Base-by-base conservation (phyloP, 92 coral and sea anemone genomes). In the Zoanthus solanderi region DNA sequence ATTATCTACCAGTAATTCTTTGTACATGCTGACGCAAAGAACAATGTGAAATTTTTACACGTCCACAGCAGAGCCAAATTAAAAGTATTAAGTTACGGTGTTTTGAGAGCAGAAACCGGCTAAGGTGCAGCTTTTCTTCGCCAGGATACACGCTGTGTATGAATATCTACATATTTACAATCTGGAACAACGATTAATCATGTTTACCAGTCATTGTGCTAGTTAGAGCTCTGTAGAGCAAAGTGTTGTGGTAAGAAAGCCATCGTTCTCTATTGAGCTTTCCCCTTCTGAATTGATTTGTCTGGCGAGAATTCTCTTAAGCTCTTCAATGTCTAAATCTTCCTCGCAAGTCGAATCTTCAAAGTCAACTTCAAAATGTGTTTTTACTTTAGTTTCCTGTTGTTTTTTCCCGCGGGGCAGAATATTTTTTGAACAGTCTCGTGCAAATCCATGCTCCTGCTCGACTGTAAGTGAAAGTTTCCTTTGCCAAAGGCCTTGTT, bases 321-420 rank as follows among this genome's bases (percentile, higher is more conserved):
- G 56, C 10, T 81, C 85, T 66, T 81, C 85, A n/a, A 81, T 81
- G 60, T 81, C 85, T 71, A 81, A 65, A 11, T 81, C 85, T 46
- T 81, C 85, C 18, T 81, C 85, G 18, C 48, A 47, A 44, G 85
- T 81, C 3, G 85, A 81, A 42, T 81, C 85, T 31, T 81, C 85
- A 66, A 81, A 81, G 30, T 81, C 76, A 47, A 81, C 85, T 81
- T 81, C 85, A 28, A 81, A 81, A 48, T 81, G 66, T 63, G 85
- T 81, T 81, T 81, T 65, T 30, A 81, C 75, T 71, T 81, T 81
- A 18, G 17, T 47, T 47, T 54, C 85, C 23, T 81, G 50, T 66
- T 47, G 17, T 67, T 45, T 81, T 81, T 81, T 81, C 67, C 82
- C 68, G 1, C 10, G 28, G 47, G 85, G 74, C 13, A 30, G 44